These are phyloP conservation scores for Toxotes lorentzi DNA, from an alignment of 2,797 vertebrate species.

Conservation along the genomic window DNA sequence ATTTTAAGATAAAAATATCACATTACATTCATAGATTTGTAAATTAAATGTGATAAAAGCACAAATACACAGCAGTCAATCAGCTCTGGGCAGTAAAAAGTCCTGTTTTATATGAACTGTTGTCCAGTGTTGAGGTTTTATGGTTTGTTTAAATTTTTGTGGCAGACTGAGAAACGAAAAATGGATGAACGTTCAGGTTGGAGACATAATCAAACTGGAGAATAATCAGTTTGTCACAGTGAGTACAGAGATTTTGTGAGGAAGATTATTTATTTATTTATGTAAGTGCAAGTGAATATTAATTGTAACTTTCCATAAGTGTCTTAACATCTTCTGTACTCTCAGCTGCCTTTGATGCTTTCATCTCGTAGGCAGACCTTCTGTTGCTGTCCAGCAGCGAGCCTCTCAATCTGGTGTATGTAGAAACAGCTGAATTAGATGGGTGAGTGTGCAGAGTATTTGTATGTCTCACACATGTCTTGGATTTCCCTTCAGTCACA, in stretches of 20 bases:
- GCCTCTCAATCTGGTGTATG: conserved; percentile 91
- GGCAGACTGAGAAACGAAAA: conserved; percentile 89
- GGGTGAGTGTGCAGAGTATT: conserved; percentile 78
- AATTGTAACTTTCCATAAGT: background rate
- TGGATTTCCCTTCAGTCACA: conserved; percentile 1
- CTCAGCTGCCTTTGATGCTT: conserved; percentile 13
- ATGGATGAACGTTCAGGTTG: conserved; percentile 96
- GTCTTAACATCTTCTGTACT: background rate
- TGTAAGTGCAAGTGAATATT: background rate
- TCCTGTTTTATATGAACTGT: background rate
- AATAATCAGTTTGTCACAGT: conserved; percentile 95
- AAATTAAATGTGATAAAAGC: background rate
- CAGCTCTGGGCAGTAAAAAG: background rate
- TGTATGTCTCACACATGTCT: conserved; percentile 20
- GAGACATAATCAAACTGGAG: conserved; percentile 93
- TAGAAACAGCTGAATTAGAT: conserved; percentile 94
- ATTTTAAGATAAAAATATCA: background rate
- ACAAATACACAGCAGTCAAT: background rate
- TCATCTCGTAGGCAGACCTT: conserved; percentile 89
- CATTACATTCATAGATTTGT: background rate
- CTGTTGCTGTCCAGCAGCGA: conserved; percentile 95
- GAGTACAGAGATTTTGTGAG: conserved; percentile 65
- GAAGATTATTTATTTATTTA: background rate
- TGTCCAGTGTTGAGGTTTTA: background rate
- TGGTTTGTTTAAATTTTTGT: background rate